phyloP scores from a whole-genome alignment of 2,113 vertebrate genomes.

The Ptilonorhynchus violaceus region DNA sequence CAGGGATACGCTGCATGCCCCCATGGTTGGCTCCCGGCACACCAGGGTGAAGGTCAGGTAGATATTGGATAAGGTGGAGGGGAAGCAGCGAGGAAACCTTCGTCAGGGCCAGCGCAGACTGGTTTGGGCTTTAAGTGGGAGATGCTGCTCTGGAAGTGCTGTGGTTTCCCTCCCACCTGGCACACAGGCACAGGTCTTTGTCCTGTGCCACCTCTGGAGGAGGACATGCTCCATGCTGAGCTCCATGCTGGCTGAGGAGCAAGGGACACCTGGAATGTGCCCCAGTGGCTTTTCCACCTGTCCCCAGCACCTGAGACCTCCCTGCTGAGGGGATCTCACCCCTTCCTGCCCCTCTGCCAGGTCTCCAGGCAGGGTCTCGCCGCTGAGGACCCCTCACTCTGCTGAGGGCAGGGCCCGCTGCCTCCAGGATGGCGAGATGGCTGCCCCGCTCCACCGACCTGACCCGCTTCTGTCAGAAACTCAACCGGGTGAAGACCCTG shows the following conservation, averaged over 20 bases:
- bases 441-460: constrained; percentile 73
- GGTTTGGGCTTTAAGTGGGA: background rate
- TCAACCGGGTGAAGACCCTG: constrained; percentile 90
- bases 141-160: background rate
- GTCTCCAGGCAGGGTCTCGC: background rate
- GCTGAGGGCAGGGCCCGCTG: accelerated
- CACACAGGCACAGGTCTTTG: background rate
- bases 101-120: background rate
- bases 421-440: constrained; percentile 77
- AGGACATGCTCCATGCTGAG: background rate
- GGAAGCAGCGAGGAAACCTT: background rate
- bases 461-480: constrained; percentile 84
- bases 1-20: accelerated
- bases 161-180: background rate
- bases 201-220: background rate
- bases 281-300: background rate
- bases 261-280: background rate
- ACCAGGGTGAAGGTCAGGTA: background rate
- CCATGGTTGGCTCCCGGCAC: background rate
- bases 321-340: background rate
- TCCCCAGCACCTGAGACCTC: background rate
- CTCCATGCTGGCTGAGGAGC: background rate
- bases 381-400: background rate
- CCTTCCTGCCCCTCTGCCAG: background rate
- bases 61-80: background rate